Evolutionary conservation across 2,797 vertebrate genomes (phyloP).

Genomic region (Anniella stebbinsi): DNA sequence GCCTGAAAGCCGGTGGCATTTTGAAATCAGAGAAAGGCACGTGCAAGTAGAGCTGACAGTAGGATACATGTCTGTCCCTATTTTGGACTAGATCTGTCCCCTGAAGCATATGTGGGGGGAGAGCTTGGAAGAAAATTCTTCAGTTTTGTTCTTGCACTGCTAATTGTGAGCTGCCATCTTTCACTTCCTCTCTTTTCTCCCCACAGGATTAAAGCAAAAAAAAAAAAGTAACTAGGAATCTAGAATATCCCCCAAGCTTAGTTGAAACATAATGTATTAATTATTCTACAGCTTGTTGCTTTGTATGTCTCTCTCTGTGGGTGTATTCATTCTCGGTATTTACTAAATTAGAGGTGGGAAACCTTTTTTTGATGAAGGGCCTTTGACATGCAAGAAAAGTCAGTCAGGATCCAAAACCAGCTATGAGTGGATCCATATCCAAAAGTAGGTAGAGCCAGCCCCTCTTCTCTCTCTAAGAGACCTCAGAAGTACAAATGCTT

Average conservation of each 20-base stretch:
- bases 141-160: not conserved
- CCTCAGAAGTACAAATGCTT: not conserved
- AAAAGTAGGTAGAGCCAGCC: not conserved
- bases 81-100: not conserved
- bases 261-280: not conserved
- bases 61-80: not conserved
- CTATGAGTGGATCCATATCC: not conserved
- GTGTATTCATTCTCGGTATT: not conserved
- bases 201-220: not conserved
- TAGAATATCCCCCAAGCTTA: not conserved
- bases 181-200: not conserved
- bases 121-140: not conserved
- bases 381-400: not conserved
- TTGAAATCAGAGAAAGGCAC: conserved; percentile 36
- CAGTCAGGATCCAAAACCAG: too few species aligned
- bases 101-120: not conserved
- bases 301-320: not conserved
- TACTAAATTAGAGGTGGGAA: not conserved
- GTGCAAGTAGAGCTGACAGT: not conserved
- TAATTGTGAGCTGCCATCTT: not conserved
- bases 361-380: not conserved
- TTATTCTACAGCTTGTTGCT: not conserved
- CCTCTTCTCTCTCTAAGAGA: not conserved
- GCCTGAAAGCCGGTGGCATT: conserved; percentile 10
- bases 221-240: not conserved